Base-by-base conservation (phyloP, 2,888 invertebrate species). In the Tipula lateralis region DNA sequence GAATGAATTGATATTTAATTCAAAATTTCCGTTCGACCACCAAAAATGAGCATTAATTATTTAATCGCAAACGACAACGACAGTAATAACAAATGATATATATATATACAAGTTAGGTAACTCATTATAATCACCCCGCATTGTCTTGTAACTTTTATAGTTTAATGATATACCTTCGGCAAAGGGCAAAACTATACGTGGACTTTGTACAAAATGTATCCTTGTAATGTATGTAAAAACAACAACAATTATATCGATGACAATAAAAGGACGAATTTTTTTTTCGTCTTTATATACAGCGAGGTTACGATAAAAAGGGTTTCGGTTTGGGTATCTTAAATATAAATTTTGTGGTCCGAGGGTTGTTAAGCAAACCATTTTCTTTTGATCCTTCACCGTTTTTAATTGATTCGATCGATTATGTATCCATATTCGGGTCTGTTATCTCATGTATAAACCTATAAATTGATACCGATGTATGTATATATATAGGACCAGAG, bases 1-100 rank as follows among this genome's bases (percentile, higher is more conserved):
- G 66, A 66, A 19, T 66, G 66, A 66, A 66, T 66, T 66, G 66
- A 66, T 66, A 24, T 66, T 66, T 66, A 66, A 66, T 66, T 66
- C 66, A 19, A 24, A 66, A 66, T 66, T 66, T 66, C 66, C 66
- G 24, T 66, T 66, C 66, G 66, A 66, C 66, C 66, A 66, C 66
- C 66, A 66, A 66, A 66, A 66, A 66, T 66, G 9, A 24, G 9
- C 24, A 66, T 66, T 66, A 66, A 66, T 66, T 66, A 66, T 66
- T 66, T 66, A 66, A 66, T 66, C 24, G 66, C 66, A 66, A 66
- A 66, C 66, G 66, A 66, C 66, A 66, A 66, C 66, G 9, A 66
- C 66, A 66, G 12, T 12, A 66, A 44, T n/a, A n/a, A 44, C 16
- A 44, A n/a, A 44, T 5, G 44, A 6, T n/a, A n/a, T n/a, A n/a